Evolutionary conservation across 1,140 invertebrate genomes (phyloP), one percentile per base, ranked within the genome.

Genomic region (Sitophilus oryzae): DNA sequence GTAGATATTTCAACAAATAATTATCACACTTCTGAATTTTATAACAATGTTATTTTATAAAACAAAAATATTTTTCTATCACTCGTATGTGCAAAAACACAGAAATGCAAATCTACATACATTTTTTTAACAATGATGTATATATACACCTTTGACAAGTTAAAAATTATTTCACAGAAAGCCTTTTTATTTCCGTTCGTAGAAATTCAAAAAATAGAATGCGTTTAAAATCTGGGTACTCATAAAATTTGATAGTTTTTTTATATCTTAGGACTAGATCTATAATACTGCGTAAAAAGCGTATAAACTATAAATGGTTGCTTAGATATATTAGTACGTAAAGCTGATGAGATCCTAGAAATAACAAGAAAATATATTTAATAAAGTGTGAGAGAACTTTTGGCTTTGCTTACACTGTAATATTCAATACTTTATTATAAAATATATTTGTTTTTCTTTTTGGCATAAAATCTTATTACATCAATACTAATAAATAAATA

Each of bases 401-500:
- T 30, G 25, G 25, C 25, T 30, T 30, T 5, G 25, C 25, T 30
- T 30, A 30, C 25, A 30, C 5, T 30, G 25, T 30, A 30, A 30
- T 30, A 30, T 30, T 30, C 5, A 30, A 30, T 30, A 30, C 11
- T 30, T 30, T 30, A 30, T 30, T 11, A 30, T 30, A 30, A 30
- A 30, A 30, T 30, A 30, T 30, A 11, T 15, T 20, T 15, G 18
- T 14, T 40, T 20, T 30, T 30, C 11, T 30, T 30, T 30, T 30
- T 30, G 25, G 25, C 25, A 30, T 30, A 30, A 30, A 40, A 20
- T 15, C 38, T 40, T 30, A 52, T 35, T 46, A 37, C 25, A 46
- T 40, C n/a, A 15, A 14, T 20, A 15, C 38, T 34, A 55, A 40
- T 58, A 49, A 60, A 58, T 60, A 60, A 58, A 56, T 55, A 52